Base-by-base conservation (phyloP, 2,888 invertebrate species). In the Calliopum simillimum region DNA sequence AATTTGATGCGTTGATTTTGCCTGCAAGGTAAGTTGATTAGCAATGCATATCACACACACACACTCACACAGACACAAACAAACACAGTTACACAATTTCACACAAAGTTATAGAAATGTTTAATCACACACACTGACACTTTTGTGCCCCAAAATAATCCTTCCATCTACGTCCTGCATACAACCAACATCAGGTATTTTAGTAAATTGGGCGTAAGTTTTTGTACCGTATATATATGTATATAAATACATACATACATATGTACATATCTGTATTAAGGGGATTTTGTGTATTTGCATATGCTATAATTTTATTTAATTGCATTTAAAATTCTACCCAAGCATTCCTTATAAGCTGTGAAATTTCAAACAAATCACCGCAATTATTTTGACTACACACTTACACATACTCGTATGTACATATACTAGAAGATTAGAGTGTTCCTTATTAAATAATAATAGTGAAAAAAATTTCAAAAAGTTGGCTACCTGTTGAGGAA, bases 1-100 rank as follows among this genome's bases (percentile, higher is more conserved):
- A 97, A 88, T 90, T 97, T 80, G 96, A 97, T 86, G 92, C 94
- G 66, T 90, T 98, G 78, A 91, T 97, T 77, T 91, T 95, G 83
- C 97, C 97, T 79, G 96, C 97, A 85, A 95, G 97, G 97, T 95
- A 88, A 83, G 82, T 80, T 59, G 21, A 47, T 21, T 4, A 4
- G 61, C 41, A 58, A 25, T 49, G 41, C 41, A 41, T 33, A 3
- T 16, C 14, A 59, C 41, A 66, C 25, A 49, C 14, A 4, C 21
- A 62, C 47, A 62, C 14, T 8, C 16, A n/a, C 46, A 33, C 46
- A 8, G 1, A 44, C 58, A 61, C 59, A 61, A 61, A 33, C 55
- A 33, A 53, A 53, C 23, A 61, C 53, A 44, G 4, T 19, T 47
- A 23, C 53, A 51, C 46, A 16, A 43, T 13, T 43, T 61, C 44